Base-by-base conservation (phyloP, 2,888 invertebrate species). In the Heteromurus nitidus region DNA sequence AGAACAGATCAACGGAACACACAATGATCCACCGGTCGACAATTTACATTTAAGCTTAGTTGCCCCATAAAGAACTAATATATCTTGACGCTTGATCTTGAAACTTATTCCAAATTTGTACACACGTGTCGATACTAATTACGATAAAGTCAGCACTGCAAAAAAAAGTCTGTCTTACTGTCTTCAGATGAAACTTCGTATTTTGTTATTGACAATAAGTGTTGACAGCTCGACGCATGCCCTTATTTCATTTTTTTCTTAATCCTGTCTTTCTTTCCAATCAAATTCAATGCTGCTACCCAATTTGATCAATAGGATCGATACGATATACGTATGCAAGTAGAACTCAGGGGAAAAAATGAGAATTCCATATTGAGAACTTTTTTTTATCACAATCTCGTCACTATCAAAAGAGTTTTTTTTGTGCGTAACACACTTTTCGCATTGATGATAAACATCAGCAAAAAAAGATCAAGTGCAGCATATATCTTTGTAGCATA, bases 181-280 rank as follows among this genome's bases (percentile, higher is more conserved):
- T n/a, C n/a, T n/a, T n/a, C 11, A 47, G 47, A 47, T 47, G n/a
- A 47, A 5, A 47, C 3, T 47, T 47, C n/a, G 47, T 16, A 16
- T 47, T 47, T 16, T 36, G 13, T 13, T 36, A 47, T 3, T n/a
- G 47, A 47, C 55, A 55, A 55, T 24, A 44, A 18, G 62, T 73
- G 73, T 73, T 73, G 73, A 73, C 50, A 64, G 73, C 50, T 73
- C 31, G 64, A 64, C n/a, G n/a, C n/a, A n/a, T 73, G 24, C 30
- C 72, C 60, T 22, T 42, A 67, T 22, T 55, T 55, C 55, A n/a
- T n/a, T n/a, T n/a, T n/a, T n/a, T 55, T 55, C 26, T 72, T 60
- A 72, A 58, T 72, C 60, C 72, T 72, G 68, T 18, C 53, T 31
- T 65, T n/a, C 2, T n/a, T 11, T 30, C 2, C 31, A 20, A 22